Base-by-base conservation (phyloP, 2,113 vertebrate species). In the Rhinopomastus cyanomelas region DNA sequence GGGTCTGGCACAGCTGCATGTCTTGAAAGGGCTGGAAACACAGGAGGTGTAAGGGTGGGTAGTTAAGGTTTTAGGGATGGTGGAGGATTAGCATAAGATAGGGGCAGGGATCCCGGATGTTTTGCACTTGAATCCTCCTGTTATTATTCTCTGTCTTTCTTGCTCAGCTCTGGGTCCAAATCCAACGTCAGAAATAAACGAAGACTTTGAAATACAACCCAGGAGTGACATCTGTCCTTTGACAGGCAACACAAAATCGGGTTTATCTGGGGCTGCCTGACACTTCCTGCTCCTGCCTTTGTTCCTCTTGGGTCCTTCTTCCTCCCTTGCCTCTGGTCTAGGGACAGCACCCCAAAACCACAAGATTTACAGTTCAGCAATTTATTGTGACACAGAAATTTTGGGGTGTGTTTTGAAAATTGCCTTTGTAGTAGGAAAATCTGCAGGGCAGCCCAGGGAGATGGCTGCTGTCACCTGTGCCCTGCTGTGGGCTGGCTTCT, bases 161-260 rank as follows among this genome's bases (percentile, higher is more conserved):
- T 95, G 91, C 81, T 96, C 91, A 92, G 95, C 95, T 94, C 83
- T 82, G 85, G 95, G 92, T 89, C 92, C 92, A 95, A 96, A 94
- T 51, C 91, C 55, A 94, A 86, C 91, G 95, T 96, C 90, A 91
- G 69, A 95, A 98, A 97, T 97, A 98, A 97, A 98, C 0, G 60
- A 95, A 81, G 91, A 96, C 88, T 97, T 97, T 97, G 96, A 97
- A 95, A 93, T 97, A 97, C 82, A 96, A 94, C 91, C 13, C n/a
- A 75, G 65, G 60, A 68, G 46, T 78, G 55, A 44, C 55, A 77
- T 93, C 69, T 13, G 6, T 96, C 90, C 83, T 96, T 94, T 71
- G 65, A 62, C 57, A 71, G 46, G 64, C 73, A 67, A 25, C n/a
- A 26, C 34, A 59, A 30, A 79, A 56, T 9, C 14, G 56, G 49